Percentiles rank a stretch among this genome's conserved stretches.
Conservation (phyloP, 2,113 vertebrate species). For the Camarhynchus parvulus region DNA sequence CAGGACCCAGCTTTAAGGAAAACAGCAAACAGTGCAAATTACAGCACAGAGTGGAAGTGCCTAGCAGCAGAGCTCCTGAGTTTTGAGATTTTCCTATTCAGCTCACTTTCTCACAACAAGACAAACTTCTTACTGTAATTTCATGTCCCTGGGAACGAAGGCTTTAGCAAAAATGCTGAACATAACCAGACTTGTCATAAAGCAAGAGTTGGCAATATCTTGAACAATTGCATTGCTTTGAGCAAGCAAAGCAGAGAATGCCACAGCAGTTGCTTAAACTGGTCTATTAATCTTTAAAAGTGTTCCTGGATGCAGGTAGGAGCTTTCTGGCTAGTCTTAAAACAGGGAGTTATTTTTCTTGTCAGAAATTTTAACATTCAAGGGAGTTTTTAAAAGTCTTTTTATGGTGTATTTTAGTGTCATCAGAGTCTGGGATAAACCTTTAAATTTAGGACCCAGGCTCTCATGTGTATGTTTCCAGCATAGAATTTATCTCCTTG, state of each 20-base stretch:
- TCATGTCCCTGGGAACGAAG: not conserved
- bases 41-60: not conserved
- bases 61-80: not conserved
- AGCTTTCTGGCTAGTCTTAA: conserved; percentile 3
- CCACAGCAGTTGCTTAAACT: conserved; percentile 21
- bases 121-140: not conserved
- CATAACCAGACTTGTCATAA: conserved; percentile 19
- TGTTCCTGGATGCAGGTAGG: not conserved
- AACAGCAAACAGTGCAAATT: not conserved
- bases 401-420: not conserved
- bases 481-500: not conserved
- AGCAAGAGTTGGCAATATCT: not conserved
- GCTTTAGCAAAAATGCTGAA: not conserved
- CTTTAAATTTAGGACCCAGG: not conserved
- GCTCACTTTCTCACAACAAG: not conserved
- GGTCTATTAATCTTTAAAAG: conserved; percentile 38
- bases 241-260: conserved; percentile 8
- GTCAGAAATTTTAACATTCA: not conserved
- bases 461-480: not conserved
- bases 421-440: not conserved
- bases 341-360: not conserved
- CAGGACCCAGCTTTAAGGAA: not conserved
- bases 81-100: not conserved
- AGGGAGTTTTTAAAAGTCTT: not conserved
- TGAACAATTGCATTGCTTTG: not conserved